A percentile compares a stretch with the other conserved stretches of the same genome.
Evolutionary conservation across 2,888 invertebrate species (phyloP).

Genomic region (Graphium colonna): DNA sequence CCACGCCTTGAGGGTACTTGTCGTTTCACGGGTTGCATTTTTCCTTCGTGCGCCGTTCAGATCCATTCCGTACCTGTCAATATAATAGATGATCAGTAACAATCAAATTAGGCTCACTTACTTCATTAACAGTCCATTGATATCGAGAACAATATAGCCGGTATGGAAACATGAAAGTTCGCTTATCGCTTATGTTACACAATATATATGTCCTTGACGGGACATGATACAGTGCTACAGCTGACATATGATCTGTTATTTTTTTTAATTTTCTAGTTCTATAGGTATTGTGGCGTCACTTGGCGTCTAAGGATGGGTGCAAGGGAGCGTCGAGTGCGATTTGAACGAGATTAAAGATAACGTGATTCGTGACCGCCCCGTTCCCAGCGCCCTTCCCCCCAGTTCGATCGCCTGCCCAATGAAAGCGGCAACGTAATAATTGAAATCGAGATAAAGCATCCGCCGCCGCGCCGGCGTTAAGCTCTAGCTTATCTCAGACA

Average conservation of each 20-base stretch:
- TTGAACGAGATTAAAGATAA: constrained; percentile 70
- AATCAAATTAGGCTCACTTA: constrained; percentile 4
- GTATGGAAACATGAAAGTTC: constrained; percentile 5
- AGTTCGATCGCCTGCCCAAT: constrained; percentile 56
- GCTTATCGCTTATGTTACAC: background rate
- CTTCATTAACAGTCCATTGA: constrained; percentile 3
- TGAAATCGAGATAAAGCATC: constrained; percentile 78
- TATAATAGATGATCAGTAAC: constrained; percentile 27
- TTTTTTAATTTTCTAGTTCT: background rate
- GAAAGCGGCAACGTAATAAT: constrained; percentile 74
- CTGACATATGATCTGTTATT: background rate
- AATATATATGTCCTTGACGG: background rate
- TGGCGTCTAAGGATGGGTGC: constrained; percentile 30
- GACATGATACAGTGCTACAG: background rate
- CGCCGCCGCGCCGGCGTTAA: constrained; percentile 68
- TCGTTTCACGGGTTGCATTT: constrained; percentile 99
- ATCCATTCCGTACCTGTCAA: constrained; percentile 89
- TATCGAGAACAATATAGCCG: background rate
- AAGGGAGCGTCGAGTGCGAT: constrained; percentile 61
- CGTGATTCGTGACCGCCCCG: constrained; percentile 60
- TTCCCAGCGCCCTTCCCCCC: constrained; percentile 49
- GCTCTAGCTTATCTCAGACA: constrained; percentile 69
- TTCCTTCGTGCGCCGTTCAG: constrained; percentile 97
- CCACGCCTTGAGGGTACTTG: constrained; percentile 98
- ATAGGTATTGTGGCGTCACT: constrained; percentile 30